Conservation (phyloP, 2,888 invertebrate genomes). For the Herminia tarsipennalis region DNA sequence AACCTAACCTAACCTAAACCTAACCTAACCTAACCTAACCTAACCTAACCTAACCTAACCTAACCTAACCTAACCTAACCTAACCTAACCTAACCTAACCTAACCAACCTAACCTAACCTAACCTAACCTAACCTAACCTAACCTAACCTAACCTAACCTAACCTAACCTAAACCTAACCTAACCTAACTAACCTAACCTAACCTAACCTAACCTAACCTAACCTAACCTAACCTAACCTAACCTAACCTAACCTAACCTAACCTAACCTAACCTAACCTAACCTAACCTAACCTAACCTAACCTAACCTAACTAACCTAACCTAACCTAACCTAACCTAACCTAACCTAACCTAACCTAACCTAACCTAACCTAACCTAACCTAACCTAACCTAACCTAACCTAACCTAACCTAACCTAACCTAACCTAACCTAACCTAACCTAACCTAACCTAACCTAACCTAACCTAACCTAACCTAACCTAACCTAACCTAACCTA, state of each 20-base stretch:
- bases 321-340: constrained; percentile 14
- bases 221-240: constrained; percentile 18
- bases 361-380: constrained; percentile 15
- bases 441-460: constrained; percentile 22
- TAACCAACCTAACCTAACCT: constrained; percentile 26
- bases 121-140: constrained; percentile 25
- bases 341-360: constrained; percentile 11
- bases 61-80: constrained; percentile 23
- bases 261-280: constrained; percentile 23
- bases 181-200: constrained; percentile 16
- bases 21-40: constrained; percentile 22
- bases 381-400: constrained; percentile 27
- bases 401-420: constrained; percentile 27
- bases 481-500: constrained; percentile 24
- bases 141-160: constrained; percentile 24
- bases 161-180: constrained; percentile 22
- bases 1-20: constrained; percentile 16
- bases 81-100: constrained; percentile 23
- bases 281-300: constrained; percentile 18
- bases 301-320: constrained; percentile 12
- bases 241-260: constrained; percentile 19
- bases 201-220: constrained; percentile 18
- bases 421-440: constrained; percentile 27
- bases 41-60: constrained; percentile 21
- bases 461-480: constrained; percentile 26